Evolutionary conservation across 2,113 vertebrate species (phyloP), one percentile per base, ranked within the genome.

Genomic region (Chiloscyllium plagiosum): DNA sequence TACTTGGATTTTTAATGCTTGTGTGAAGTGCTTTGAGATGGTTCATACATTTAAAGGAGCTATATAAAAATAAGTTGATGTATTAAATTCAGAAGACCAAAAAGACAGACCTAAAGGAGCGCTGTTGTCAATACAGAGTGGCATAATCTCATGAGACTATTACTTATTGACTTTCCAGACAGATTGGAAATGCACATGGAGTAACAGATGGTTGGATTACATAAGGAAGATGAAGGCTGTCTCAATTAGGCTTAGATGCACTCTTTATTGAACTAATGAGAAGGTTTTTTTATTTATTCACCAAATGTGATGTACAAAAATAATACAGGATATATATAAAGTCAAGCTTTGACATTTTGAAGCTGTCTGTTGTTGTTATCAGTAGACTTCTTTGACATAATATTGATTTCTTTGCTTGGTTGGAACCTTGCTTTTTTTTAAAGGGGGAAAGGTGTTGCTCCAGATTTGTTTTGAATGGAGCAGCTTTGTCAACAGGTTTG

Each of bases 331-430:
- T 69, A 69, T 17, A 80, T 29, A 7, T 50, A 13, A 22, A 17
- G 12, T 65, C 52, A 4, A n/a, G 87, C 87, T 92, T 65, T 92
- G 61, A 66, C n/a, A 66, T 66, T 93, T 93, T 24, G n/a, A 37
- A 65, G 12, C 89, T 92, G 52, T n/a, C 89, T 33, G 37, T 24
- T 29, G 3, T 20, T 83, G 78, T 83, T 13, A 92, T 66, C 22
- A 13, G 29, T 17, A 33, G 3, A 90, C 37, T 42, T 17, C 33
- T 92, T 10, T 76, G 29, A 72, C 29, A 37, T 3, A 37, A 93
- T 61, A 90, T 90, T 61, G 26, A 93, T 93, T 37, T 65, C 33
- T 93, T 37, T 93, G 33, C 89, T 93, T 93, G n/a, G 37, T 42
- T 66, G 29, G 89, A 68, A 37, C 65, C 22, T 37, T 90, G 20